These are phyloP conservation scores for Pseudochaenichthys georgianus DNA, from an alignment of 2,797 vertebrate species.

Conservation along the genomic window DNA sequence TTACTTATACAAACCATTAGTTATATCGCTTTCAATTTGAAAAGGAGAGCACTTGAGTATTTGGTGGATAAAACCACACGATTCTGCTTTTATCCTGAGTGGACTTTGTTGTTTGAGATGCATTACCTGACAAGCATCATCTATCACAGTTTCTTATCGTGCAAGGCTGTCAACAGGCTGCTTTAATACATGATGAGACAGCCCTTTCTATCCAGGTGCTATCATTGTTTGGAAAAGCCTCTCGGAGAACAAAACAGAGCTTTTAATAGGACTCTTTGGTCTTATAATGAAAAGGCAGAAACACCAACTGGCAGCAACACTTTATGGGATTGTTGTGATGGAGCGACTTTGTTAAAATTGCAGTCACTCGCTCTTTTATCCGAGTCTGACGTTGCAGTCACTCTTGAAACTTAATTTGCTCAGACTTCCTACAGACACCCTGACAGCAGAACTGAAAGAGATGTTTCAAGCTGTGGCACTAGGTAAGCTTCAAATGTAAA, in stretches of 20 bases:
- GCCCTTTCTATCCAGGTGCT: conserved; percentile 53
- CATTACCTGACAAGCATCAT: conserved; percentile 58
- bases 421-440: not conserved
- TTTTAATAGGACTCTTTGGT: conserved; percentile 42
- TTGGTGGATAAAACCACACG: conserved; percentile 28
- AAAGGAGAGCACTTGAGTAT: not conserved
- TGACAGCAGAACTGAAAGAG: not conserved
- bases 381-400: conserved; percentile 13
- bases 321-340: conserved; percentile 60
- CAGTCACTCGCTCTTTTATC: conserved; percentile 34
- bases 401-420: not conserved
- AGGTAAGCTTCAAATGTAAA: conserved; percentile 2
- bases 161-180: conserved; percentile 55
- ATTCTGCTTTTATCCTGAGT: conserved; percentile 32
- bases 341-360: conserved; percentile 37
- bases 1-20: not conserved
- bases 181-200: conserved; percentile 65
- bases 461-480: not conserved
- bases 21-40: conserved; percentile 8
- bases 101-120: conserved; percentile 47
- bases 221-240: conserved; percentile 46
- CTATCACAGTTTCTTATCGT: conserved; percentile 59
- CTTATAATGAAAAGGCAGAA: conserved; percentile 22
- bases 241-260: conserved; percentile 24
- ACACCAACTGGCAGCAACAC: conserved; percentile 25